Evolutionary conservation across 2,797 vertebrate species (phyloP), one percentile per base, ranked within the genome.

Genomic region (Dendrocincla tyrannina): DNA sequence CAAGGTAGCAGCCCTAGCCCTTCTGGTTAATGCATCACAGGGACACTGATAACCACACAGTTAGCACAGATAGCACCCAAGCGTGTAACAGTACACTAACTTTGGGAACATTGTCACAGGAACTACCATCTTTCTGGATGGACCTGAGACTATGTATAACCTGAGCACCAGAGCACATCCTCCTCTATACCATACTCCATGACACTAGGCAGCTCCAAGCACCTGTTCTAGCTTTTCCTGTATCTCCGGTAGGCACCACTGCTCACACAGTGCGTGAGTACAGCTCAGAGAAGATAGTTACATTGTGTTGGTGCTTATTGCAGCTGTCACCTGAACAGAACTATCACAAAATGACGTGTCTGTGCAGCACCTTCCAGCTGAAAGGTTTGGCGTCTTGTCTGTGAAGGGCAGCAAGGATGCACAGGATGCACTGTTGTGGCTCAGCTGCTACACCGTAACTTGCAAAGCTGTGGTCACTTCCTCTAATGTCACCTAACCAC

Each of bases 291-390:
- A 59, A 50, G 32, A 53, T 7, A 58, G 37, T 27, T 30, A 37
- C 30, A 7, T 25, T 3, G 4, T 1, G 27, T 23, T 25, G 24
- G 18, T 20, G 44, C 59, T 89, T 23, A 28, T 0, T 55, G 37
- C 33, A 56, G 63, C 39, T 41, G n/a, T 19, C 80, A 60, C 15
- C 39, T 37, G 42, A 78, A 46, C 32, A 90, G 22, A 69, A 32
- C 23, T 14, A 32, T 17, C 1, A 0, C 32, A 39, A 33, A 46
- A 32, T 11, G 2, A 59, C 30, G 53, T 44, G 25, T 39, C 56
- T 25, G 47, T 27, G 10, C 22, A 63, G 66, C 27, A n/a, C 59
- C 30, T 28, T 23, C 24, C 73, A 58, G 64, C 41, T 44, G 46
- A 60, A 19, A 72, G 52, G 62, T 50, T 53, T 77, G 79, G n/a